Evolutionary conservation across 2,797 vertebrate species (phyloP).

Genomic region (Lagorchestes hirsutus): DNA sequence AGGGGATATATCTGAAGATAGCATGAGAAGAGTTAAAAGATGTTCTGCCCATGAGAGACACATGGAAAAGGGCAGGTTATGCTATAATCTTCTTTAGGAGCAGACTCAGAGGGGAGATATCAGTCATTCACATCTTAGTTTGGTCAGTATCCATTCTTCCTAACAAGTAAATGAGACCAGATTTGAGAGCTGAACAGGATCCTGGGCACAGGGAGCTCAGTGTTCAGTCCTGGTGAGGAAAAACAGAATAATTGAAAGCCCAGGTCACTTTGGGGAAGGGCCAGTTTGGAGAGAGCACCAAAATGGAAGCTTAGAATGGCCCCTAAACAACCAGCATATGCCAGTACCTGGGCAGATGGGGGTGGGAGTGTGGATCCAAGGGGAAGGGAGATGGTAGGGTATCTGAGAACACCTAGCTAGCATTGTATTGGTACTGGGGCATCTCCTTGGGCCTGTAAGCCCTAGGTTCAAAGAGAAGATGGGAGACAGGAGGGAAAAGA

Average conservation of each 20-base stretch:
- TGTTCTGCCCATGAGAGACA: too few relatives aligned
- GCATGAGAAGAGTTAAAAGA: neutral
- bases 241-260: neutral
- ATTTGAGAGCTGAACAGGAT: neutral
- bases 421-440: neutral
- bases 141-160: neutral
- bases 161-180: neutral
- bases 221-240: neutral
- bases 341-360: neutral
- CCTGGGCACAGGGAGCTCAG: neutral
- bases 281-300: neutral
- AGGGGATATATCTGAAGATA: neutral
- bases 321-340: neutral
- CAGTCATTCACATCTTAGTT: neutral
- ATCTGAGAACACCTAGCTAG: rapidly evolving
- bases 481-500: neutral
- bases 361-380: neutral
- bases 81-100: neutral
- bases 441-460: neutral
- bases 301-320: neutral
- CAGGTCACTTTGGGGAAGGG: neutral
- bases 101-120: neutral
- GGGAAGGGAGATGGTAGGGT: neutral
- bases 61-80: too few relatives aligned
- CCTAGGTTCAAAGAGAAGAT: neutral